Evolutionary conservation across 1,140 invertebrate genomes (phyloP), one percentile per base, ranked within the genome.

Genomic region (Probaryconus sp.): DNA sequence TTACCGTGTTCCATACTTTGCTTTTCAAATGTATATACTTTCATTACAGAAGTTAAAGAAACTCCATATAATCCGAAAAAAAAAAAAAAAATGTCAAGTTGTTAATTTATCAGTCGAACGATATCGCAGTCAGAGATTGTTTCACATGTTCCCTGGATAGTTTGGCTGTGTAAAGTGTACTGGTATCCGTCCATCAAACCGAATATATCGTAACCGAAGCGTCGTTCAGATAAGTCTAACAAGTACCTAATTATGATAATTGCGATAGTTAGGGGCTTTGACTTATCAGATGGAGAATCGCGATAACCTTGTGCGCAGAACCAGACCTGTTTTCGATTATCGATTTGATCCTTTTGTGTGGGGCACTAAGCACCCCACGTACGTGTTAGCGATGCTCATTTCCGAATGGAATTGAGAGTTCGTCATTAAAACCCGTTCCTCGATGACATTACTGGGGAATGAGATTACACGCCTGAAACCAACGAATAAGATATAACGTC

Each of bases 401-500:
- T 53, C 45, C 50, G 50, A 63, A 47, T 31, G 51, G 11, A 64
- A 65, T 65, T 40, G 43, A 38, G 74, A 76, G 67, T 68, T 45
- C 67, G 67, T 70, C 73, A 68, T 71, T 76, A 71, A 76, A 75
- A 48, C 50, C 38, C 55, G 40, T 38, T 20, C 18, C 37, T 11
- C 56, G 71, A 58, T 68, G 60, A 70, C 65, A 70, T 76, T 76
- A 76, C 11, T 11, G 24, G 50, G 47, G 60, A 70, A 65, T 48
- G 73, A 71, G 73, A 67, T 71, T 71, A 71, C 61, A 17, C 42
- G 20, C 31, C 21, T 35, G 42, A 7, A 55, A 48, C 28, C 35
- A 24, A 17, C 61, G 72, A 76, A 67, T 76, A 76, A 70, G 65
- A 76, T 76, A 70, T 70, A 61, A 67, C 53, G 61, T 70, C 72